phyloP scores from a whole-genome alignment of 2,113 vertebrate species.

The Lepus timidus region DNA sequence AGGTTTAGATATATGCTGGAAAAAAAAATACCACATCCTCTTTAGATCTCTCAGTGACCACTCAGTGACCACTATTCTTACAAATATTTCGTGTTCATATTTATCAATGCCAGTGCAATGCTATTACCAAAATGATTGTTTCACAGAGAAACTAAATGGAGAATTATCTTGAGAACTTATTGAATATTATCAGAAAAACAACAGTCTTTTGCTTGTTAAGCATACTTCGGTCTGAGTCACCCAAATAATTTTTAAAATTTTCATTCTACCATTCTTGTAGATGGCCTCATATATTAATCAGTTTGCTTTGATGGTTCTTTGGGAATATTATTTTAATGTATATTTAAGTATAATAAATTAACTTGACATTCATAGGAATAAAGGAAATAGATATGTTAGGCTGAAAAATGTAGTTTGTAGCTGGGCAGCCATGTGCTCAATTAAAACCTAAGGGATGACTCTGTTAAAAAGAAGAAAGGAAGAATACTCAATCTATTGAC shows the following conservation, averaged over 20 bases:
- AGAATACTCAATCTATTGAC: not conserved
- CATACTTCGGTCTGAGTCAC: not conserved
- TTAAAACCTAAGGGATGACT: not conserved
- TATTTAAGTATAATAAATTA: conserved; percentile 51
- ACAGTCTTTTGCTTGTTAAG: not conserved
- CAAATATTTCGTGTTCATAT: not conserved
- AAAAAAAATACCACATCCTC: not conserved
- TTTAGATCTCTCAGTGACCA: not conserved
- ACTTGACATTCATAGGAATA: conserved; percentile 26
- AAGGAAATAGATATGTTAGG: conserved; percentile 17
- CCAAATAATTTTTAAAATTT: conserved; percentile 33
- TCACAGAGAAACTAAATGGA: conserved; percentile 31
- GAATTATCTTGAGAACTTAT: not conserved
- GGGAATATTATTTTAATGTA: conserved; percentile 17
- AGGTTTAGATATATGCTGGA: conserved; percentile 13
- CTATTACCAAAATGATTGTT: not conserved
- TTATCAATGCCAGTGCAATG: not conserved
- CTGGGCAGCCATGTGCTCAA: not conserved
- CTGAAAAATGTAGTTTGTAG: not conserved
- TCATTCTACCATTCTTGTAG: not conserved
- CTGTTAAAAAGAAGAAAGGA: not conserved
- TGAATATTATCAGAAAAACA: not conserved
- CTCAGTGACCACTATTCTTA: not conserved
- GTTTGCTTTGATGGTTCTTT: conserved; percentile 13
- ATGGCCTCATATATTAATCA: conserved; percentile 18